These are phyloP conservation scores for Oreohelix idahoensis DNA, from an alignment of 1,140 invertebrate genomes.

Conservation along the genomic window DNA sequence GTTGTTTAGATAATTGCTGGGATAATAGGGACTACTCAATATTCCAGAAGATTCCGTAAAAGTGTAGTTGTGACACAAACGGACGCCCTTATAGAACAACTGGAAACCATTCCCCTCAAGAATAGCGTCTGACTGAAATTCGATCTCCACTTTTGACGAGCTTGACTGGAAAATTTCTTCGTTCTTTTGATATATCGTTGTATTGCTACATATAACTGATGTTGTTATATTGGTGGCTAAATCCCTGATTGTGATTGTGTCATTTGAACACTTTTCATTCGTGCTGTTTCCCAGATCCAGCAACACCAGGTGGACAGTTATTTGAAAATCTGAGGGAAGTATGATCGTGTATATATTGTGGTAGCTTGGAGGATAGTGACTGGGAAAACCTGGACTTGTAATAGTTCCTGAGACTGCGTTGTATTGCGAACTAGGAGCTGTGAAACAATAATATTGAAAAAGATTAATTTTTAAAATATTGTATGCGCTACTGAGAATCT, in stretches of 20 bases:
- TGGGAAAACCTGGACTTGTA: too few relatives aligned
- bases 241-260: not conserved
- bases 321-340: too few relatives aligned
- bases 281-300: not conserved
- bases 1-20: slow-evolving; percentile 48
- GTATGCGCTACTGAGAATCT: too few relatives aligned
- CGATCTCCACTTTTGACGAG: not conserved
- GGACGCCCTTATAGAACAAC: slow-evolving; percentile 38
- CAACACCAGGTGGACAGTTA: too few relatives aligned
- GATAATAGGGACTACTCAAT: slow-evolving; percentile 44
- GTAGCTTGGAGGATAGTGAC: too few relatives aligned
- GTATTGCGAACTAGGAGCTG: too few relatives aligned
- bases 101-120: slow-evolving; percentile 37
- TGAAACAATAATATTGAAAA: too few relatives aligned
- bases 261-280: not conserved
- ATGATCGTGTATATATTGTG: too few relatives aligned
- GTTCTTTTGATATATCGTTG: not conserved
- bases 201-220: not conserved
- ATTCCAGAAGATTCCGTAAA: slow-evolving; percentile 28
- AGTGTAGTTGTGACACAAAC: slow-evolving; percentile 48
- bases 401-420: too few relatives aligned
- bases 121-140: not conserved
- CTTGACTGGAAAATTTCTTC: not conserved
- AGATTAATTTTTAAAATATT: too few relatives aligned
- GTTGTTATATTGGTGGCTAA: not conserved